Evolutionary conservation across 2,888 invertebrate species (phyloP).

Genomic region (Cetonia aurata): DNA sequence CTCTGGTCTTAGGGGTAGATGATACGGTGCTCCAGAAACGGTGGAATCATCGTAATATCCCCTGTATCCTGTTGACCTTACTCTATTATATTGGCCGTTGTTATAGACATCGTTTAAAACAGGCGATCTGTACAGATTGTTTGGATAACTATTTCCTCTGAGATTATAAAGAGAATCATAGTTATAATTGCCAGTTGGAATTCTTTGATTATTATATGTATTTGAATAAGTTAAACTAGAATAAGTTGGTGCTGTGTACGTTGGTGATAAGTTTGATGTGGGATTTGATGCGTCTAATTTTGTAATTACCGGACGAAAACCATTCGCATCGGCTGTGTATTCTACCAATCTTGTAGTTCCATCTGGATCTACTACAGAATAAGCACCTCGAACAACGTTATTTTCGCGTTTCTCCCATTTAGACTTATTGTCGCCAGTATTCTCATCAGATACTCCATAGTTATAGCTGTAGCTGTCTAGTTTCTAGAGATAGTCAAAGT

Average conservation of each 20-base stretch:
- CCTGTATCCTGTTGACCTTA: slow-evolving; percentile 19
- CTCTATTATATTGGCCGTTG: slow-evolving; percentile 16
- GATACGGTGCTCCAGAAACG: slow-evolving; percentile 18
- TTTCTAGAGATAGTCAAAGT: not conserved
- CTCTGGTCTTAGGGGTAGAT: slow-evolving; percentile 29
- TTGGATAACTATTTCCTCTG: slow-evolving; percentile 26
- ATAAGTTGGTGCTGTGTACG: not conserved
- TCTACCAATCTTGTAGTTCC: slow-evolving; percentile 63
- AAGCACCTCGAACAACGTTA: slow-evolving; percentile 61
- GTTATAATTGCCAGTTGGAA: not conserved
- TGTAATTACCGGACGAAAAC: slow-evolving; percentile 60
- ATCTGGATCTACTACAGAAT: slow-evolving; percentile 62
- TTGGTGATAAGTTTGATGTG: not conserved
- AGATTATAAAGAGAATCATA: slow-evolving; percentile 17
- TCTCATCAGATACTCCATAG: slow-evolving; percentile 62
- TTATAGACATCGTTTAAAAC: slow-evolving; percentile 15
- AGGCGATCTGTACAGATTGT: slow-evolving; percentile 2
- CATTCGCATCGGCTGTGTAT: slow-evolving; percentile 61
- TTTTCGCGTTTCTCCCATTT: slow-evolving; percentile 63
- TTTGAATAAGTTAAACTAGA: slow-evolving; percentile 1
- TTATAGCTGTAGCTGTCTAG: slow-evolving; percentile 57
- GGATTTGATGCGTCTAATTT: slow-evolving; percentile 55
- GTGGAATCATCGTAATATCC: slow-evolving; percentile 15
- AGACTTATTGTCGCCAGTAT: slow-evolving; percentile 63
- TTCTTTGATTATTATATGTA: slow-evolving; percentile 2